Conservation (phyloP, 2,113 vertebrate genomes). For the Zeus faber region DNA sequence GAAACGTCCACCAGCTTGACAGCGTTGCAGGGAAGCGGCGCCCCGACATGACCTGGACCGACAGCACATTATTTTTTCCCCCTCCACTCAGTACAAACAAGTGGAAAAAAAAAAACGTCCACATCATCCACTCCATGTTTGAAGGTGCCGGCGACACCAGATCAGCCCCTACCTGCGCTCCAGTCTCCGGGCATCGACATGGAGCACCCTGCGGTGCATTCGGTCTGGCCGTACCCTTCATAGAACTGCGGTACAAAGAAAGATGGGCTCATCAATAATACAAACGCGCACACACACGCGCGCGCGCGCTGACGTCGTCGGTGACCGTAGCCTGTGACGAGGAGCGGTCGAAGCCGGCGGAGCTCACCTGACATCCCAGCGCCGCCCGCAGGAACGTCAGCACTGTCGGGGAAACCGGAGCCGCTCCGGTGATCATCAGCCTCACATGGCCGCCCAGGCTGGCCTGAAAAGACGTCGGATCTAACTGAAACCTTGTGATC, state of each 20-base stretch:
- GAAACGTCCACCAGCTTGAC: slow-evolving; percentile 91
- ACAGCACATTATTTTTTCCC: no score
- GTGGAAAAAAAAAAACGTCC: no score
- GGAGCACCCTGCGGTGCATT: slow-evolving; percentile 90
- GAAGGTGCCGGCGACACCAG: not conserved
- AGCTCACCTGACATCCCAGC: slow-evolving; percentile 92
- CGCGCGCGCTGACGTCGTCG: no score
- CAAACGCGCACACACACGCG: no score
- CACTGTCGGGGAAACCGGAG: slow-evolving; percentile 89
- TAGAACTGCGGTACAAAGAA: slow-evolving; percentile 82
- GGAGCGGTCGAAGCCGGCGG: no score
- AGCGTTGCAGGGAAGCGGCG: slow-evolving; percentile 88
- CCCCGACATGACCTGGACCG: slow-evolving; percentile 88
- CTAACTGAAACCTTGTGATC: no score
- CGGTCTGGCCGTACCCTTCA: slow-evolving; percentile 98
- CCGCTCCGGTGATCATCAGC: slow-evolving; percentile 92
- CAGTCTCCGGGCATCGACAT: slow-evolving; percentile 92
- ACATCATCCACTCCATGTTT: no score
- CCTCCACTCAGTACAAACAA: no score
- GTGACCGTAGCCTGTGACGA: no score
- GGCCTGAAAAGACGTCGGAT: no score
- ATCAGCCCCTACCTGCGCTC: slow-evolving; percentile 82
- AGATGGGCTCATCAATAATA: not conserved
- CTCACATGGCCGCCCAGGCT: slow-evolving; percentile 90
- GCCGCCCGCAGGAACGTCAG: slow-evolving; percentile 90